Evolutionary conservation across 2,888 invertebrate species (phyloP).

Genomic region (Sphaeridia pumilis): DNA sequence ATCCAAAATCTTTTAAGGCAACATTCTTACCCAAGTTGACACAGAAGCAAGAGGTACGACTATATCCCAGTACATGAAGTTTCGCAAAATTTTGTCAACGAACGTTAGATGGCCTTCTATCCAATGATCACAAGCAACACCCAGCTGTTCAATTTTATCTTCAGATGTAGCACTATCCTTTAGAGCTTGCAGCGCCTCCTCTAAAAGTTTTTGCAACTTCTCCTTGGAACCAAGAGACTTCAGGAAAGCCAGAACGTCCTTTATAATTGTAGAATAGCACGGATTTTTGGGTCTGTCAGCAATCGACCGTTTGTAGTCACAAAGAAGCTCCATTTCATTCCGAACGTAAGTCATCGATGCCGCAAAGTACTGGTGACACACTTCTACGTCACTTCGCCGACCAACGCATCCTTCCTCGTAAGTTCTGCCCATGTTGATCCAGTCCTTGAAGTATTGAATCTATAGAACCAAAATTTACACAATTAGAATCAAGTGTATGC

Average conservation of each 20-base stretch:
- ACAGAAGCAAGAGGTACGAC: conserved; percentile 24
- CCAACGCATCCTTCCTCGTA: background rate
- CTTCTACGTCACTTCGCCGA: background rate
- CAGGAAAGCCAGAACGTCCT: conserved; percentile 46
- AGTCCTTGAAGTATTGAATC: conserved; percentile 26
- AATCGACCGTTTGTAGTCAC: conserved; percentile 22
- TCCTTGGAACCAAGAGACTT: conserved; percentile 38
- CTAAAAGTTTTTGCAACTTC: conserved; percentile 20
- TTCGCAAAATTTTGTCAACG: conserved; percentile 22
- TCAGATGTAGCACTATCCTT: background rate
- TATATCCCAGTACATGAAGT: conserved; percentile 36
- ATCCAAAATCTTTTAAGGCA: no score
- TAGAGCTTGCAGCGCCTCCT: background rate
- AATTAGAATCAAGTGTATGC: no score
- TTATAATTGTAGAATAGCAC: conserved; percentile 30
- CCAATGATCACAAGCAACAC: conserved; percentile 27
- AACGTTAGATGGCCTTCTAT: conserved; percentile 29
- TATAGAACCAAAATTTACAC: conserved; percentile 13
- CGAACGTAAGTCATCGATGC: background rate
- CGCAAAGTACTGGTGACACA: conserved; percentile 6
- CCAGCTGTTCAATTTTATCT: conserved; percentile 3
- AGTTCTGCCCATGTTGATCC: conserved; percentile 21
- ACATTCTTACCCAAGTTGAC: conserved; percentile 15
- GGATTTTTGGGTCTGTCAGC: conserved; percentile 36
- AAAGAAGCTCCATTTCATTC: background rate